These are phyloP conservation scores for Onthophagus sagittarius DNA, from an alignment of 2,888 invertebrate genomes.

Conservation along the genomic window DNA sequence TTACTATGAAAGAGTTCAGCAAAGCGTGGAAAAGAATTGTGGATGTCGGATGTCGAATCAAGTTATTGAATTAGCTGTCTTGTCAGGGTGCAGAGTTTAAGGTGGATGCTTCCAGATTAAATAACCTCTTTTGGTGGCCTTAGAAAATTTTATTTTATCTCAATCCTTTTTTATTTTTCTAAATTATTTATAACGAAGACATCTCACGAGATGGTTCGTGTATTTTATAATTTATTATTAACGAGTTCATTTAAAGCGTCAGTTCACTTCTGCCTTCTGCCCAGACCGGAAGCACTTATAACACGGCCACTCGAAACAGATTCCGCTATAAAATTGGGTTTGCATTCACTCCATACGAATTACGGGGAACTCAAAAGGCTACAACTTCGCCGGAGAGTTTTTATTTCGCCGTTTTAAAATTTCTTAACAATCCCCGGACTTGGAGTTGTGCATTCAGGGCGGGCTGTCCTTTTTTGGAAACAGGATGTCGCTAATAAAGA, in stretches of 20 bases:
- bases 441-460: not conserved
- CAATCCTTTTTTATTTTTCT: not conserved
- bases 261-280: not conserved
- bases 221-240: not conserved
- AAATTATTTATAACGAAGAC: not conserved
- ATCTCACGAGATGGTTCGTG: not conserved
- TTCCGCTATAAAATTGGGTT: not conserved
- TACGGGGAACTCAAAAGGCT: not conserved
- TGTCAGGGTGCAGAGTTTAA: constrained; percentile 32
- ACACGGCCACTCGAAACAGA: not conserved
- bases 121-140: constrained; percentile 34
- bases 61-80: constrained; percentile 37
- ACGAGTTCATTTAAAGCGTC: not conserved
- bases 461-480: constrained; percentile 29
- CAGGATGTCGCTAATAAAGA: constrained; percentile 36
- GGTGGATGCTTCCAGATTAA: constrained; percentile 36
- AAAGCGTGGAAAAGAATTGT: constrained; percentile 32
- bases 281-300: not conserved
- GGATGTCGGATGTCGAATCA: constrained; percentile 37
- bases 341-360: not conserved
- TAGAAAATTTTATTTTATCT: not conserved
- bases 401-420: not conserved
- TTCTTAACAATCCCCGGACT: not conserved
- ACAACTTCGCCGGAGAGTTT: not conserved
- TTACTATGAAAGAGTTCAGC: constrained; percentile 33